These are phyloP conservation scores for Bicyclus anynana DNA, from an alignment of 1,140 invertebrate genomes.

Conservation along the genomic window DNA sequence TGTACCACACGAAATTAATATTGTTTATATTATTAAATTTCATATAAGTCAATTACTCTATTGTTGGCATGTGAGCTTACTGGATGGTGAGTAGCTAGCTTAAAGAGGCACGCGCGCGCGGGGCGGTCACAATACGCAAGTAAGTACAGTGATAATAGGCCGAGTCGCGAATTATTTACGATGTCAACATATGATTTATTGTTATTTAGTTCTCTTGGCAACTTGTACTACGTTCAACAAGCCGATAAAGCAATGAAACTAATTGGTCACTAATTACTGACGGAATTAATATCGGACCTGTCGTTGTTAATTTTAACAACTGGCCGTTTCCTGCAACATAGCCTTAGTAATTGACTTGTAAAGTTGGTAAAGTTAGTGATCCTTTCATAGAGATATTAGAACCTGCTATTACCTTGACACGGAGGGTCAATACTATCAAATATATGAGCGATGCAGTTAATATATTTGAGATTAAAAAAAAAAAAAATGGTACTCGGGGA, in stretches of 20 bases:
- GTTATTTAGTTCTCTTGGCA: slow-evolving; percentile 29
- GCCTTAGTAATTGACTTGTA: neutral
- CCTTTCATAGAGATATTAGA: neutral
- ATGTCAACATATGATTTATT: slow-evolving; percentile 66
- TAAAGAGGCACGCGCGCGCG: slow-evolving; percentile 59
- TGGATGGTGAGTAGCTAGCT: no score
- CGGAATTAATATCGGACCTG: neutral
- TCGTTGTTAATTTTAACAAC: neutral
- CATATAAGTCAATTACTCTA: no score
- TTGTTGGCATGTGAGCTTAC: no score
- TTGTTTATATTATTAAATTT: no score
- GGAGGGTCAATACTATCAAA: no score
- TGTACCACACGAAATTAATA: no score
- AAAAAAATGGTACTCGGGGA: no score
- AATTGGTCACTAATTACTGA: slow-evolving; percentile 16
- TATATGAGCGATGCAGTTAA: no score
- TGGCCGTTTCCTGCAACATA: neutral
- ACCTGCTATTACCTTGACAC: neutral
- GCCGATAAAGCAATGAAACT: slow-evolving; percentile 14
- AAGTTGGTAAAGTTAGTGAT: neutral
- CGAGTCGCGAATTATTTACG: slow-evolving; percentile 61
- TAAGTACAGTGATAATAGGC: slow-evolving; percentile 58
- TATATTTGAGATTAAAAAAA: no score
- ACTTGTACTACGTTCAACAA: slow-evolving; percentile 11
- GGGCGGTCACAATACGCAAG: slow-evolving; percentile 51